Evolutionary conservation across 35 echinoderm and acorn worm species (phyloP).

Genomic region (Apostichopus californicus): DNA sequence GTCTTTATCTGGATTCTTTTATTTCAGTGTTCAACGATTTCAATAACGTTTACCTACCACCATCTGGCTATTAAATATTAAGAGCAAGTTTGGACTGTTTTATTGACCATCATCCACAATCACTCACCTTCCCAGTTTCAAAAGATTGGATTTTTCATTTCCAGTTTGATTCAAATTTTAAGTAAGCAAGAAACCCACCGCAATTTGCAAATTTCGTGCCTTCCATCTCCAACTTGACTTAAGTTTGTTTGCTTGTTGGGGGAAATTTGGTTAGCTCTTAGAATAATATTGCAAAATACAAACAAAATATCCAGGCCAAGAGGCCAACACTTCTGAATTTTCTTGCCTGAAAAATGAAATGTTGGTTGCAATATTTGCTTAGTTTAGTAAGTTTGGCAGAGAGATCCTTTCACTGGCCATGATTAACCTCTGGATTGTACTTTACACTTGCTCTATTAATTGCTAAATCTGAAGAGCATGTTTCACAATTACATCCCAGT

Average conservation of each 20-base stretch:
- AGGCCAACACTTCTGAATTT: conserved; percentile 31
- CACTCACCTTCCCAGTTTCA: background rate
- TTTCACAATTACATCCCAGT: background rate
- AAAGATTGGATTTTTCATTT: background rate
- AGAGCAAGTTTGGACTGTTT: too few relatives aligned
- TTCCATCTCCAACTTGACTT: background rate
- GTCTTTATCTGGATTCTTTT: background rate
- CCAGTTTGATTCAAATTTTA: background rate
- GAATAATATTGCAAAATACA: conserved; percentile 5
- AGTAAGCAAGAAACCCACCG: background rate
- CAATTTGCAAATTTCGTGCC: background rate
- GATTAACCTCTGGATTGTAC: conserved; percentile 18
- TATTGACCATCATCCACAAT: too few relatives aligned
- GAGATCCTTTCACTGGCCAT: background rate
- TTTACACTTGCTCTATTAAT: background rate
- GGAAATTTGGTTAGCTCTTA: background rate
- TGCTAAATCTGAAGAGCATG: conserved; percentile 17
- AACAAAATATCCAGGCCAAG: conserved; percentile 26
- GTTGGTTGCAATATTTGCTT: background rate
- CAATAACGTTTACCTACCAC: too few relatives aligned
- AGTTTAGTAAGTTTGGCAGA: background rate
- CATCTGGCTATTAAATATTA: too few relatives aligned
- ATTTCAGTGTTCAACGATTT: background rate
- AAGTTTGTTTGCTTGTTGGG: background rate
- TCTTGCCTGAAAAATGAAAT: background rate